Percentiles rank a stretch among this genome's conserved stretches.
Conservation (phyloP, 2,797 vertebrate species). For the Mionectes olivaceus region DNA sequence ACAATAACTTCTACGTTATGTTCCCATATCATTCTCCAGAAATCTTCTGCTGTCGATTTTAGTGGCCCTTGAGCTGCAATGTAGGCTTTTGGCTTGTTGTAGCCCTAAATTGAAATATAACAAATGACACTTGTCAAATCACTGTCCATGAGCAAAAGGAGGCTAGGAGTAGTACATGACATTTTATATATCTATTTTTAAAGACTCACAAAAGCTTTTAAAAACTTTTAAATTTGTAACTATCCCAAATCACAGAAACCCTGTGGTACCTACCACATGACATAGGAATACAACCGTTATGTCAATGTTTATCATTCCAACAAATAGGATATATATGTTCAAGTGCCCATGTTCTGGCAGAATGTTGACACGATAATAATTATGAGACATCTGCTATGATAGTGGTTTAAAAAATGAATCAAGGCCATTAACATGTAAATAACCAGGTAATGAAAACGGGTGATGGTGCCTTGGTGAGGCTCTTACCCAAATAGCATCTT, state of each 20-base stretch:
- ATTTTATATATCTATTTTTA: conserved; percentile 19
- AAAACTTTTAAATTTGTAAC: background rate
- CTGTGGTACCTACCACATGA: background rate
- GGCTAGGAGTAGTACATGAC: background rate
- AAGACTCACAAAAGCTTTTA: conserved; percentile 1
- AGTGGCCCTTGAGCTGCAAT: conserved; percentile 96
- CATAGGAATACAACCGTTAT: background rate
- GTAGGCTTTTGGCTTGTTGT: conserved; percentile 89
- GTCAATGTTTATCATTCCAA: background rate
- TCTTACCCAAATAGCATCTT: background rate
- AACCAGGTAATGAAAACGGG: background rate
- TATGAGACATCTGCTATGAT: background rate
- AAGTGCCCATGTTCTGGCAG: background rate
- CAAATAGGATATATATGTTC: background rate
- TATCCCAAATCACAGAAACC: background rate
- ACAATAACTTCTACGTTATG: conserved; percentile 92
- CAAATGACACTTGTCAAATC: conserved; percentile 20
- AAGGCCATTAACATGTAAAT: background rate
- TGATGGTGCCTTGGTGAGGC: background rate
- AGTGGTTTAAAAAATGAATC: conserved; percentile 5
- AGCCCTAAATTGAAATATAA: conserved; percentile 83
- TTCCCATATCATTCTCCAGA: conserved; percentile 99
- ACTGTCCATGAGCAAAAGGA: background rate
- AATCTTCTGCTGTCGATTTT: conserved; percentile 92
- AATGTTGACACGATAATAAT: background rate